Evolutionary conservation across 2,797 vertebrate species (phyloP).

Genomic region (Enteromius thamalakanensis): DNA sequence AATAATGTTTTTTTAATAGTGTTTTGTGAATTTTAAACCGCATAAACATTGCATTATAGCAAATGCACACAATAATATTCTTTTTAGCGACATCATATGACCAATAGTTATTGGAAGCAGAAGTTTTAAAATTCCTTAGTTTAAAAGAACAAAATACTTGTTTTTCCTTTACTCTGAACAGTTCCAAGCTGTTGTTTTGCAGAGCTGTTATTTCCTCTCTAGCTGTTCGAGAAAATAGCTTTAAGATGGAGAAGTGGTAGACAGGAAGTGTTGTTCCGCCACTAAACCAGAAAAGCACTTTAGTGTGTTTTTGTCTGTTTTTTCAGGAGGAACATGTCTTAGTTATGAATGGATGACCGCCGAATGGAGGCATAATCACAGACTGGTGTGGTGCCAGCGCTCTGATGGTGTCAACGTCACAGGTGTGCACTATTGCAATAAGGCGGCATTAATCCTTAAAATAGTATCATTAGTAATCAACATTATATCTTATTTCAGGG

Average conservation of each 20-base stretch:
- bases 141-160: background rate
- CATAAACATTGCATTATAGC: too few relatives aligned
- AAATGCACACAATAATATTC: too few relatives aligned
- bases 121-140: too few relatives aligned
- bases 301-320: slow-evolving; percentile 9
- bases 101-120: too few relatives aligned
- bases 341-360: slow-evolving; percentile 82
- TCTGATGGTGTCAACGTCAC: slow-evolving; percentile 87
- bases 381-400: slow-evolving; percentile 85
- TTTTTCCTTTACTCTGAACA: too few relatives aligned
- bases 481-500: background rate
- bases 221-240: slow-evolving; percentile 18
- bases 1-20: too few relatives aligned
- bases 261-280: background rate
- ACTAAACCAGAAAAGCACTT: slow-evolving; percentile 10
- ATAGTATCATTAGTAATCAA: background rate
- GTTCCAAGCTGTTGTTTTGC: background rate
- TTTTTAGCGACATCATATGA: too few relatives aligned
- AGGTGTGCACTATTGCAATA: slow-evolving; percentile 66
- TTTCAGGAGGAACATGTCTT: slow-evolving; percentile 82
- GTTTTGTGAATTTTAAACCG: too few relatives aligned
- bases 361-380: slow-evolving; percentile 80
- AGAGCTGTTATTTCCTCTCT: slow-evolving; percentile 19
- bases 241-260: slow-evolving; percentile 7
- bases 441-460: background rate